Evolutionary conservation across 1,140 invertebrate species (phyloP).

Genomic region (Neodiprion virginianus): DNA sequence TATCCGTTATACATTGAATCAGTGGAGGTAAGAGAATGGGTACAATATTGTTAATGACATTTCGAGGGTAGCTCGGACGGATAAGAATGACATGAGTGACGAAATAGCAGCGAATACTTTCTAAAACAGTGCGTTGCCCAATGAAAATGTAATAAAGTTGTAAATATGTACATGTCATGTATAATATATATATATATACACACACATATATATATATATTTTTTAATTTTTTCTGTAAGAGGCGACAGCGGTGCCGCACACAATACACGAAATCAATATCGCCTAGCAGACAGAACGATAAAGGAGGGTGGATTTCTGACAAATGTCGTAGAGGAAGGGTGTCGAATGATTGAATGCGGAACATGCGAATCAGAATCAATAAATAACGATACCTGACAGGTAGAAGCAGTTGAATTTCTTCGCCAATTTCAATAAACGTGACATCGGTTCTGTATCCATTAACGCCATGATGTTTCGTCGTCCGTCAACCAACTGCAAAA

Average conservation of each 20-base stretch:
- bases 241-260: slow-evolving; percentile 23
- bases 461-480: slow-evolving; percentile 57
- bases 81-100: not conserved
- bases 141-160: not conserved
- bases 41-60: not conserved
- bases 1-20: no score
- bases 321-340: slow-evolving; percentile 10
- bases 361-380: slow-evolving; percentile 18
- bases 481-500: slow-evolving; percentile 44
- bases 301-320: slow-evolving; percentile 27
- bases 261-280: slow-evolving; percentile 49
- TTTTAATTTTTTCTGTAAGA: not conserved
- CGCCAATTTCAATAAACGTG: slow-evolving; percentile 75
- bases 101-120: not conserved
- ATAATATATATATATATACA: no score
- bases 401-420: slow-evolving; percentile 88
- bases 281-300: slow-evolving; percentile 31
- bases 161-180: not conserved
- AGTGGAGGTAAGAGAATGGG: no score
- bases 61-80: not conserved
- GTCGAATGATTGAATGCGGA: not conserved
- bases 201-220: not conserved
- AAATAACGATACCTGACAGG: slow-evolving; percentile 70
- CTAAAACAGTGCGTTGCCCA: not conserved
- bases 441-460: slow-evolving; percentile 65